These are phyloP conservation scores for Portunus trituberculatus DNA, from an alignment of 1,140 invertebrate species.

Conservation along the genomic window DNA sequence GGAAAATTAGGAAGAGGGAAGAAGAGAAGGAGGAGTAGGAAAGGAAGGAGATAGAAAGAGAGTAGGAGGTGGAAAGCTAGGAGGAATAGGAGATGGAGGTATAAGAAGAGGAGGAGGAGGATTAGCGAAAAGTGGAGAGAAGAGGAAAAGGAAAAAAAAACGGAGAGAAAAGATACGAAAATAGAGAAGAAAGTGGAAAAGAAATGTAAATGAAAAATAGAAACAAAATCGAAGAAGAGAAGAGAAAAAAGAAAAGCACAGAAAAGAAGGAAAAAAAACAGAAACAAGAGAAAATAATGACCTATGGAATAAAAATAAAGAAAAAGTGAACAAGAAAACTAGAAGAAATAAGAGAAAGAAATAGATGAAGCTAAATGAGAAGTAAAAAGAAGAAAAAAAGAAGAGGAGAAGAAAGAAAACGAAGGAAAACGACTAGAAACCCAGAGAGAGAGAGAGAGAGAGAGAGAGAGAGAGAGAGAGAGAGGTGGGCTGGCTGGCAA, in stretches of 20 bases:
- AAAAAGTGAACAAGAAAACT: no score
- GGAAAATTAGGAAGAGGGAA: not conserved
- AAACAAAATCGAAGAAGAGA: no score
- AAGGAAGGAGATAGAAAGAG: not conserved
- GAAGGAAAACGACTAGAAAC: not conserved
- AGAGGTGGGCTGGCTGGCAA: not conserved
- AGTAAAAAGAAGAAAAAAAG: not conserved
- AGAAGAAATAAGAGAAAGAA: no score
- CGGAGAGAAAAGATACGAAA: not conserved
- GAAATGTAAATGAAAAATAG: no score
- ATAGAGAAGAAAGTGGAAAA: no score
- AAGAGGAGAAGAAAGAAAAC: not conserved
- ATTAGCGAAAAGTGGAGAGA: not conserved
- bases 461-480: not conserved
- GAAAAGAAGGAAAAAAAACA: no score
- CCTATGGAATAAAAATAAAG: no score
- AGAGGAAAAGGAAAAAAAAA: not conserved
- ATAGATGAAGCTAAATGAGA: not conserved
- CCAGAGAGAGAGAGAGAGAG: not conserved
- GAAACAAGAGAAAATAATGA: no score
- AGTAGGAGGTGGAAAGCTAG: not conserved
- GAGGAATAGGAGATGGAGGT: not conserved
- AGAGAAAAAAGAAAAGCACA: no score
- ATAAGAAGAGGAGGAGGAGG: not conserved
- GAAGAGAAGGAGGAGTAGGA: not conserved